Conservation (phyloP, 2,797 vertebrate species). For the Anguilla pacifica region DNA sequence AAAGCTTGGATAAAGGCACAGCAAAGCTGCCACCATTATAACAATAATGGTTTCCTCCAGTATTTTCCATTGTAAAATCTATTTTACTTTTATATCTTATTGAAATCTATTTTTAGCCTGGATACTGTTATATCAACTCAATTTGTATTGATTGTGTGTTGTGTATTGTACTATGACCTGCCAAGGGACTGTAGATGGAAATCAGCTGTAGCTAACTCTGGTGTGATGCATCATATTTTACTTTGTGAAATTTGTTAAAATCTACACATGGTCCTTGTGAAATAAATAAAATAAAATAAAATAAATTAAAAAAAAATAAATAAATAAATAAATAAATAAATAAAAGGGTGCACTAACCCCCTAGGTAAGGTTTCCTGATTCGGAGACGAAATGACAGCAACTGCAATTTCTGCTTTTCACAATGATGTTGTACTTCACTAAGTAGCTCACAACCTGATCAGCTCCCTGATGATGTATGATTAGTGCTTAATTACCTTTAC, state of each 20-base stretch:
- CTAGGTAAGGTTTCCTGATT: not conserved
- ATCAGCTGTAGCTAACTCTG: not conserved
- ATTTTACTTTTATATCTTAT: no score
- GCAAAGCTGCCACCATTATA: no score
- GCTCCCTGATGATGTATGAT: not conserved
- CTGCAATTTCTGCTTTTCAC: not conserved
- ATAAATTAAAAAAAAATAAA: not conserved
- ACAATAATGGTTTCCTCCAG: no score
- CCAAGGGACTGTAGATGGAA: not conserved
- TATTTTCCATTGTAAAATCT: no score
- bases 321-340: not conserved
- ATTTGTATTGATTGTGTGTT: no score
- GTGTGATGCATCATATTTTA: not conserved
- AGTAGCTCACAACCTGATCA: not conserved
- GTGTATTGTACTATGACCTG: not conserved
- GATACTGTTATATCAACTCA: no score
- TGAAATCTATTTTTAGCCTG: no score
- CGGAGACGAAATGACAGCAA: no score
- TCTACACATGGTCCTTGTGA: not conserved
- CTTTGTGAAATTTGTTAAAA: not conserved
- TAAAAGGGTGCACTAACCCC: no score
- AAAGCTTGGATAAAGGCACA: no score
- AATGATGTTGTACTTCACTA: not conserved
- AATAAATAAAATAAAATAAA: not conserved
- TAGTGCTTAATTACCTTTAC: not conserved